Conservation (phyloP, 2,888 invertebrate genomes). For the Tetrapedia diversipes region DNA sequence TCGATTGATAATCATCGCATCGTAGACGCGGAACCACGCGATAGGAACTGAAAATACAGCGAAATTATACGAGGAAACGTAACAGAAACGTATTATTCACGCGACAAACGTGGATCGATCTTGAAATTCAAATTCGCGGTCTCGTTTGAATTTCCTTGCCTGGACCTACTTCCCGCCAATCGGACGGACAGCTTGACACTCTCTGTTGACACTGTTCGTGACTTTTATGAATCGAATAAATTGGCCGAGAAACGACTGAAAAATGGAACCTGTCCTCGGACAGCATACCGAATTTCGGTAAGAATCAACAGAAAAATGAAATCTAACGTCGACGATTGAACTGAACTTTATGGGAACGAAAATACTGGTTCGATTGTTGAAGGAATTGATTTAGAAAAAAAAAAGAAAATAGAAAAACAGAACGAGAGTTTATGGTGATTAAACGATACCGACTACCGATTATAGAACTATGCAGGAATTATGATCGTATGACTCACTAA, state of each 20-base stretch:
- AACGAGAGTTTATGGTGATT: neutral
- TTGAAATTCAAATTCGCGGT: neutral
- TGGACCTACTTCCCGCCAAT: no score
- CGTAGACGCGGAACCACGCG: no score
- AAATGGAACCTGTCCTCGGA: no score
- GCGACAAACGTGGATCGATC: neutral
- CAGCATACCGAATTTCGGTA: no score
- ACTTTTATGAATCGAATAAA: neutral
- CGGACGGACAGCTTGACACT: neutral
- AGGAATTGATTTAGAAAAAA: neutral
- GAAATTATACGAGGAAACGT: conserved; percentile 24
- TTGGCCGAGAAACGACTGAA: no score
- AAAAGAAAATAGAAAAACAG: no score
- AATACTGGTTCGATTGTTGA: neutral
- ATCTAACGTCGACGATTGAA: neutral
- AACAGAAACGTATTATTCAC: neutral
- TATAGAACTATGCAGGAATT: no score
- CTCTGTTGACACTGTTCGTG: neutral
- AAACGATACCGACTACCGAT: neutral
- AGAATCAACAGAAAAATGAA: no score
- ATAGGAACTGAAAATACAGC: conserved; percentile 11
- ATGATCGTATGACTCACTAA: no score
- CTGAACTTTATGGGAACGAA: neutral
- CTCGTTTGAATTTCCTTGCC: conserved; percentile 14
- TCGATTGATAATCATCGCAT: no score